Base-by-base conservation (phyloP, 2,888 invertebrate genomes). In the Rapana venosa region DNA sequence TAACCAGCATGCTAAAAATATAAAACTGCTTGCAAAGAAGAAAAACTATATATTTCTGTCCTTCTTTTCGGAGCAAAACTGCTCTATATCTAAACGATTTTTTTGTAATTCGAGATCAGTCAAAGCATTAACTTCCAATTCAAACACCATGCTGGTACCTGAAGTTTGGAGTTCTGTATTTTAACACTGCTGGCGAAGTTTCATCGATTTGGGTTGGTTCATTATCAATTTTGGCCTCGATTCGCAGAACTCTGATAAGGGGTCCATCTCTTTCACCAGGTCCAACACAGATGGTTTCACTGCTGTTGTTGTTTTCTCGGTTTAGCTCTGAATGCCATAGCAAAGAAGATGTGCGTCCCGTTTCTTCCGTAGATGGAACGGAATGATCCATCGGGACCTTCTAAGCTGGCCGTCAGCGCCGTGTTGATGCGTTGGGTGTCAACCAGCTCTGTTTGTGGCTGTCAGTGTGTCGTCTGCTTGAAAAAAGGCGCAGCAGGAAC, bases 161-260 rank as follows among this genome's bases (percentile, higher is more conserved):
- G 92, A 96, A 96, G 92, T 95, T 95, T 84, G 96, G 96, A 35
- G 95, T 95, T 91, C 94, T 94, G 91, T 96, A 95, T 91, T 95
- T 95, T 61, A 96, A 91, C 81, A 95, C 95, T 47, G 94, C 94
- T 66, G 94, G 92, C 15, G 95, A 95, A 79, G 93, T 93, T 91
- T 96, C 96, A 90, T 95, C 95, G 22, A 95, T 94, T 79, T 93
- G 92, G 11, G 95, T 96, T n/a, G 95, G 94, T 90, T 94, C 93
- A 87, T 95, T 95, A 89, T 95, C 95, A 83, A 96, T 95, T 84
- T 93, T 93, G 11, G 94, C 94, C 87, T 94, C 93, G 36, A 95
- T 92, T 84, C 94, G 94, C n/a, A 94, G 90, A 79, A 94, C 92
- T 86, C 94, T 89, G 22, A 95, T 93, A 26, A 92, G 91, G n/a